phyloP scores from a whole-genome alignment of 2,113 vertebrate genomes.

The Microtus pennsylvanicus region DNA sequence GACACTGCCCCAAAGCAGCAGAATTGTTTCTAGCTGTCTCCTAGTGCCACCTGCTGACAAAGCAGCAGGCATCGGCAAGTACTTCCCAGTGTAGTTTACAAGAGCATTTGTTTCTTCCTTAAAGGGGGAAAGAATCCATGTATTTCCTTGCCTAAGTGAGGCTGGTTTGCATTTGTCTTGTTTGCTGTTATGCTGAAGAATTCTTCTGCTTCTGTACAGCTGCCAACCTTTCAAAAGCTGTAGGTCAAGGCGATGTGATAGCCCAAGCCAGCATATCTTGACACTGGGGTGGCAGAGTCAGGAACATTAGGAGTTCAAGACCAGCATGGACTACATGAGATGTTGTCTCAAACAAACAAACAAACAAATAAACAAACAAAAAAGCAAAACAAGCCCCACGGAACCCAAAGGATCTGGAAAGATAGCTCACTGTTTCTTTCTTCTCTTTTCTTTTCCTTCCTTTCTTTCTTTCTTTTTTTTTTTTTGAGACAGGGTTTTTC shows the following conservation, averaged over 20 bases:
- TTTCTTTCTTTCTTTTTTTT: too few species aligned
- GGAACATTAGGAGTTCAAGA: not conserved
- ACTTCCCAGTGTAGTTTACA: conserved; percentile 1
- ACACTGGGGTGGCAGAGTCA: not conserved
- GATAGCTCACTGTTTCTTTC: not conserved
- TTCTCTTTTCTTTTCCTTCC: fast-evolving
- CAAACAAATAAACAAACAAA: not conserved
- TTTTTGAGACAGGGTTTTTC: too few species aligned
- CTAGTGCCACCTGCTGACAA: conserved; percentile 87
- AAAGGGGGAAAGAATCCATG: not conserved
- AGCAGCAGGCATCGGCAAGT: not conserved
- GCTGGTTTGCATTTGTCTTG: not conserved
- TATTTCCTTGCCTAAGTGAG: not conserved
- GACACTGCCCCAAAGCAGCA: not conserved
- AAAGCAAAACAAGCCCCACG: not conserved
- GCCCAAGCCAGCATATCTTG: not conserved
- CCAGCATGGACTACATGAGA: not conserved
- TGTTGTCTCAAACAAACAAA: not conserved
- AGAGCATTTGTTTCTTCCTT: conserved; percentile 38
- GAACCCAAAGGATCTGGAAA: not conserved
- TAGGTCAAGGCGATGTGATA: not conserved
- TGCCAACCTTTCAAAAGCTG: not conserved
- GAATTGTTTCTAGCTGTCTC: conserved; percentile 64
- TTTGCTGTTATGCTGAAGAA: not conserved
- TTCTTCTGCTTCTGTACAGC: not conserved